A percentile compares a stretch with the other conserved stretches of the same genome.
phyloP scores from a whole-genome alignment of 2,113 vertebrate genomes.

The Coptodon rendalli region DNA sequence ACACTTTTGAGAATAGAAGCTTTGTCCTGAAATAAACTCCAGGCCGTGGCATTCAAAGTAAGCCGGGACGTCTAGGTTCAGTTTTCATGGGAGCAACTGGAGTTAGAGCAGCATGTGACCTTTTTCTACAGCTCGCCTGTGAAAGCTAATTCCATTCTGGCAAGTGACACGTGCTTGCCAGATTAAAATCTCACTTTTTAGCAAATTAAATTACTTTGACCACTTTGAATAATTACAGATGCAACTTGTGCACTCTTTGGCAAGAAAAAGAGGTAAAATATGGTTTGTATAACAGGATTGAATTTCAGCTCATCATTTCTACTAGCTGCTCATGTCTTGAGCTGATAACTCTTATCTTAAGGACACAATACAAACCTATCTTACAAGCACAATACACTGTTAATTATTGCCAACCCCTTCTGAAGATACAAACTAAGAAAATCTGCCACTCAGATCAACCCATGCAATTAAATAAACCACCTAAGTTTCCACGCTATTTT shows the following conservation, averaged over 20 bases:
- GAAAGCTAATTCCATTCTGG: background rate
- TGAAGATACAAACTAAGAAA: background rate
- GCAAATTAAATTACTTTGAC: background rate
- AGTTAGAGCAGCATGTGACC: background rate
- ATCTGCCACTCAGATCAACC: background rate
- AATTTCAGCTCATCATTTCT: background rate
- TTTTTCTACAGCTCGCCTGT: background rate
- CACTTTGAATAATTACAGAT: background rate
- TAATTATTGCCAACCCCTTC: background rate
- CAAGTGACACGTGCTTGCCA: background rate
- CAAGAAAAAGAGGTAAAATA: background rate
- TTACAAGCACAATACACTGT: background rate
- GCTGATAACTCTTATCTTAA: constrained; percentile 17
- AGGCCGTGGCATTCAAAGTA: background rate
- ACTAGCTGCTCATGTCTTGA: background rate
- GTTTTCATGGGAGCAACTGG: background rate
- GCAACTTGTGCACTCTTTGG: background rate
- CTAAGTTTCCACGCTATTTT: background rate
- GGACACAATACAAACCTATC: background rate
- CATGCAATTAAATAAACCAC: background rate
- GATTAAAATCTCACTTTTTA: background rate
- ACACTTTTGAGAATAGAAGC: constrained; percentile 2
- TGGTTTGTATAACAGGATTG: background rate
- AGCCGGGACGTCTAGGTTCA: background rate
- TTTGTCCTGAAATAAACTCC: constrained; percentile 36